Percentiles rank a stretch among this genome's conserved stretches.
phyloP scores from a whole-genome alignment of 1,140 invertebrate genomes.

The Bradysia coprophila region DNA sequence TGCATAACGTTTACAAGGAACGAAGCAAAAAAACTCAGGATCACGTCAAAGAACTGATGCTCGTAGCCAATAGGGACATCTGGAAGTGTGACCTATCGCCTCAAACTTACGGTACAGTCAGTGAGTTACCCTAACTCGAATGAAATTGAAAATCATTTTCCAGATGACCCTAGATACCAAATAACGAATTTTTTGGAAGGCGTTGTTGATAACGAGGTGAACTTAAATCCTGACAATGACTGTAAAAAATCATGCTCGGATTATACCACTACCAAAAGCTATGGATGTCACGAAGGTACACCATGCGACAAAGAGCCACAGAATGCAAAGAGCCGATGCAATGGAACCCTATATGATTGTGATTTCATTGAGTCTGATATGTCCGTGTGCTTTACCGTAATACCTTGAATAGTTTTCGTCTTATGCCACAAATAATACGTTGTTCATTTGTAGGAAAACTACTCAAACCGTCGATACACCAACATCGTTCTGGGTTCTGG shows the following conservation, averaged over 20 bases:
- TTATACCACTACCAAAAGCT: neutral
- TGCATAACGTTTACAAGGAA: constrained; percentile 37
- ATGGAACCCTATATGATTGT: neutral
- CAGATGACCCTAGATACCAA: too few species aligned
- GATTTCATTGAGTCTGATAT: neutral
- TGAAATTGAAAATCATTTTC: too few species aligned
- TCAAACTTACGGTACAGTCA: constrained; percentile 39
- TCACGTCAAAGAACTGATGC: constrained; percentile 43
- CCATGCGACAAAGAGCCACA: neutral
- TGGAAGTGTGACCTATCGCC: constrained; percentile 55
- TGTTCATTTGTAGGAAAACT: neutral
- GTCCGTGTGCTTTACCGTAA: neutral
- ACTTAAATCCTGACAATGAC: neutral
- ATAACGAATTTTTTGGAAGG: neutral
- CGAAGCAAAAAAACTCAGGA: constrained; percentile 41
- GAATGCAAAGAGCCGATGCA: neutral
- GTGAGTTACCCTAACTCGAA: too few species aligned
- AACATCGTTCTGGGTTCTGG: constrained; percentile 63
- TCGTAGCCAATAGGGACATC: constrained; percentile 38
- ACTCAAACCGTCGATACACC: constrained; percentile 36
- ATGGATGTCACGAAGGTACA: neutral
- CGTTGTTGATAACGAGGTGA: neutral
- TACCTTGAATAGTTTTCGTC: neutral
- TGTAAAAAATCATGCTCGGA: neutral
- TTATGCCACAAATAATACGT: neutral